Base-by-base conservation (phyloP, 2,113 vertebrate genomes). In the Hoplias malabaricus region DNA sequence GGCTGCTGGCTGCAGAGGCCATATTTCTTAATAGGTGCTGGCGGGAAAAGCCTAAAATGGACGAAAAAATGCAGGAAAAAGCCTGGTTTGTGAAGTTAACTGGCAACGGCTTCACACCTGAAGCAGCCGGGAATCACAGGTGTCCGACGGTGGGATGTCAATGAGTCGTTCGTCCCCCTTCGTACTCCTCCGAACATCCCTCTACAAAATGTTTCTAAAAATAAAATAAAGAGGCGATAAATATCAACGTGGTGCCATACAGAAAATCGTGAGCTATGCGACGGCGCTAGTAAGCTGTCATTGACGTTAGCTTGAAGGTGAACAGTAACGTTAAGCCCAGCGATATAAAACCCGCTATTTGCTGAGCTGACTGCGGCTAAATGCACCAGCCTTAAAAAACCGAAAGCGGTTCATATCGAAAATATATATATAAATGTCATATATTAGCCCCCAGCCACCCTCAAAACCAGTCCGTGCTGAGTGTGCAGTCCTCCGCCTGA, bases 251-350 rank as follows among this genome's bases (percentile, higher is more conserved):
- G 23, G 16, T 63, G 29, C 23, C 62, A 29, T 54, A 27, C 31
- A 65, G 40, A 69, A 46, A 31, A 33, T 61, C 57, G 31, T 16
- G 10, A 7, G 13, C 29, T 14, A 29, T 19, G 57, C 31, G 9
- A 21, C 31, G 59, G 57, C 57, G 75, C 75, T 25, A 31, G 54
- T 43, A 54, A 75, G 66, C 79, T 69, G 83, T 84, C 83, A 84
- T 82, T 84, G 83, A 79, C 77, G 72, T 43, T 40, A 69, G 80
- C 77, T 68, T 80, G 83, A 84, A 84, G 83, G 83, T 84, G n/a
- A n/a, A n/a, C n/a, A n/a, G n/a, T 84, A 84, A 57, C 75, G 68
- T 57, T 67, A 43, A 29, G 73, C 56, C 66, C 38, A 57, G 42
- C 25, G 72, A n/a, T 33, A 67, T n/a, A 14, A 23, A 33, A 27